Percentiles rank a stretch among this genome's conserved stretches.
Evolutionary conservation across 2,113 vertebrate species (phyloP).

Genomic region (Eidolon helvum): DNA sequence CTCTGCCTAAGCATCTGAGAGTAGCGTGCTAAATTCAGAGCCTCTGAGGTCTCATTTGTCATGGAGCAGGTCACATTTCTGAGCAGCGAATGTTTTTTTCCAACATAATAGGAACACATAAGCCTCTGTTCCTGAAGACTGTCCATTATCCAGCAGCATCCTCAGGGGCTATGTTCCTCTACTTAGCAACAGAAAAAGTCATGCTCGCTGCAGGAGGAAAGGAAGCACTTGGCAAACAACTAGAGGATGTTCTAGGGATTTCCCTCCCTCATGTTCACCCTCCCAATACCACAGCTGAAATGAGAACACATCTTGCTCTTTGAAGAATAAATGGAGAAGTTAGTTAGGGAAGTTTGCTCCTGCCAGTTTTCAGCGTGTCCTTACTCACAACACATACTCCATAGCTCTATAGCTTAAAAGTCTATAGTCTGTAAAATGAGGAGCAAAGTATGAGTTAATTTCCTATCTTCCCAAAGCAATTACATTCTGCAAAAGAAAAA

Average conservation of each 20-base stretch:
- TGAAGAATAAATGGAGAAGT: background rate
- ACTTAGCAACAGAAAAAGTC: background rate
- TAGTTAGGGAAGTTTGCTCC: too few relatives aligned
- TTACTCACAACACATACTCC: background rate
- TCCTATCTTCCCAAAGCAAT: background rate
- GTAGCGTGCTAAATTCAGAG: conserved; percentile 50
- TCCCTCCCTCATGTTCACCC: background rate
- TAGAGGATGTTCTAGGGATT: background rate
- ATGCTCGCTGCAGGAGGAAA: background rate
- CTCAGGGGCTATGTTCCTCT: background rate
- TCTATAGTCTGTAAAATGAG: background rate
- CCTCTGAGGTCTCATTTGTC: background rate
- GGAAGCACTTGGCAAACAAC: background rate
- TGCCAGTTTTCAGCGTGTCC: background rate
- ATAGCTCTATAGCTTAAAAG: background rate
- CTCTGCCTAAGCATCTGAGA: background rate
- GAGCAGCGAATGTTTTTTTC: conserved; percentile 5
- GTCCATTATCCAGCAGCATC: background rate
- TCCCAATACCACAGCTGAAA: background rate
- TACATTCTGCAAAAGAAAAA: background rate
- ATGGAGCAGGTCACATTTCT: conserved; percentile 42
- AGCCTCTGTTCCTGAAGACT: conserved; percentile 53
- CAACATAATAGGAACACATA: conserved; percentile 52
- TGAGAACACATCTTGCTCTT: background rate
- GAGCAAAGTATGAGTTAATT: background rate